Conservation (phyloP, 2,113 vertebrate genomes). For the Halichoeres trimaculatus region DNA sequence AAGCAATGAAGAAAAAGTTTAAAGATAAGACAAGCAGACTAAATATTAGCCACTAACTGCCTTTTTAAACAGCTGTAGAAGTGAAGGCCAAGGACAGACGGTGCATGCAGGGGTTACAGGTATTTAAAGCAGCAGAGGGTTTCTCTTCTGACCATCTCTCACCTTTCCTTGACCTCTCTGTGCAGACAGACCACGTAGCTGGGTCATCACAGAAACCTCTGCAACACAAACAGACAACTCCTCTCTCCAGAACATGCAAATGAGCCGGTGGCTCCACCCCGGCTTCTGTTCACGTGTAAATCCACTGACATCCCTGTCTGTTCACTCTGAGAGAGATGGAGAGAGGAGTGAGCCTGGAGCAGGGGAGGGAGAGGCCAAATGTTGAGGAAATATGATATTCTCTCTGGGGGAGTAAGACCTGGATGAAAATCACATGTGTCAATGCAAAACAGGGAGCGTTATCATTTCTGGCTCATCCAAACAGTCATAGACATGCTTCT, state of each 20-base stretch:
- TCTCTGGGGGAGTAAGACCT: background rate
- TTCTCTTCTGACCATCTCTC: slow-evolving; percentile 48
- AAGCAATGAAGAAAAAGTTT: too few relatives aligned
- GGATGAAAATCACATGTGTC: background rate
- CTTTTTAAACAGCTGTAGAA: slow-evolving; percentile 18
- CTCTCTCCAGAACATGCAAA: slow-evolving; percentile 68
- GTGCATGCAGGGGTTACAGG: slow-evolving; percentile 32
- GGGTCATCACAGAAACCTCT: slow-evolving; percentile 56
- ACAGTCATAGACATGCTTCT: background rate
- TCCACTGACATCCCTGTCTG: slow-evolving; percentile 79
- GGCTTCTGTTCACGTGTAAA: slow-evolving; percentile 56
- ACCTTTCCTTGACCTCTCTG: slow-evolving; percentile 67
- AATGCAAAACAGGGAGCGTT: background rate
- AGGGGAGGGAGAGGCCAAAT: slow-evolving; percentile 14
- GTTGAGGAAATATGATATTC: slow-evolving; percentile 22
- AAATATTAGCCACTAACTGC: too few relatives aligned
- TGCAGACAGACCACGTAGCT: slow-evolving; percentile 40
- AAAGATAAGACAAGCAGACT: too few relatives aligned
- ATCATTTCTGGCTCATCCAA: background rate
- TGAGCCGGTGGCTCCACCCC: slow-evolving; percentile 56
- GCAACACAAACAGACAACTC: slow-evolving; percentile 66
- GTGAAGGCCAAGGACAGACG: slow-evolving; percentile 36
- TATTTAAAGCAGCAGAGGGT: slow-evolving; percentile 31
- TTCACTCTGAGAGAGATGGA: slow-evolving; percentile 48
- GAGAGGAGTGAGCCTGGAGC: slow-evolving; percentile 3